Evolutionary conservation across 2,113 vertebrate genomes (phyloP).

Genomic region (Petaurus breviceps): DNA sequence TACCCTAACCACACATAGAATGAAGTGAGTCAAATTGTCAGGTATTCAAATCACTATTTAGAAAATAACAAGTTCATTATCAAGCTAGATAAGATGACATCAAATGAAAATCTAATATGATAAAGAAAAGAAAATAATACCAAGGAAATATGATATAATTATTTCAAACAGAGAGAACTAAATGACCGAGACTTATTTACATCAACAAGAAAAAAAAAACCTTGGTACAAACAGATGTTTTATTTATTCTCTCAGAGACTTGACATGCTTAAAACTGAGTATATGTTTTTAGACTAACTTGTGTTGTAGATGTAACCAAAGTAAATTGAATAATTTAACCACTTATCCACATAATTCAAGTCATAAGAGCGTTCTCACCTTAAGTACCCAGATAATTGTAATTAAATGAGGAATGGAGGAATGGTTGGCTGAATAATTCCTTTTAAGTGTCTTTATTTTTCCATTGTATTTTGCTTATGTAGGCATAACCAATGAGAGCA

Average conservation of each 20-base stretch:
- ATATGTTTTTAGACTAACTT: neutral
- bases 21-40: neutral
- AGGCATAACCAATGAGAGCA: neutral
- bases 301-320: slow-evolving; percentile 9
- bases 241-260: neutral
- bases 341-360: neutral
- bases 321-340: slow-evolving; percentile 15
- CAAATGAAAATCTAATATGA: neutral
- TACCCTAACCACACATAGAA: neutral
- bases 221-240: neutral
- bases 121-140: neutral
- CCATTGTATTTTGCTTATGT: slow-evolving; percentile 23
- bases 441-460: slow-evolving; percentile 19
- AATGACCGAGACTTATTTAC: neutral
- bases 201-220: neutral
- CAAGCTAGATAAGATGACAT: neutral
- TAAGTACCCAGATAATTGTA: neutral
- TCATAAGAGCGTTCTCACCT: neutral
- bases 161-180: neutral
- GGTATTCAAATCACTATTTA: neutral
- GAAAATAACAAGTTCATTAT: neutral
- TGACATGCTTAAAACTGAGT: neutral
- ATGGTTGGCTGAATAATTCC: neutral
- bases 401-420: slow-evolving; percentile 11
- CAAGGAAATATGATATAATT: neutral